Base-by-base conservation (phyloP, 2,113 vertebrate genomes). In the Mormyrus lacerda region DNA sequence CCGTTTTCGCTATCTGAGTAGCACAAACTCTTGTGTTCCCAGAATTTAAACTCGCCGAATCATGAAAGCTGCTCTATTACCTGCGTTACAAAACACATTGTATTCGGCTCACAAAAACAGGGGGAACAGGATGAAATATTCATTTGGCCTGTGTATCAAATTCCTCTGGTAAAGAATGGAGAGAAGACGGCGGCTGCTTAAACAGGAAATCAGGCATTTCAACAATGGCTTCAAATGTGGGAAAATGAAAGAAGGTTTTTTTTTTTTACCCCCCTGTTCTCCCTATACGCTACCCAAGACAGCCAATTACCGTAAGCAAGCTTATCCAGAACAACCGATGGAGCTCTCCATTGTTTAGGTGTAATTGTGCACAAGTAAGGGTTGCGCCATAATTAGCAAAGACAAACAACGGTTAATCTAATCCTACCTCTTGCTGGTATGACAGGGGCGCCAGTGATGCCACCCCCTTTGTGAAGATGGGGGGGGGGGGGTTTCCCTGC, bases 101-200 rank as follows among this genome's bases (percentile, higher is more conserved):
- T 85, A 27, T n/a, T 85, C 35, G 2, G 31, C 35, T n/a, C 83
- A 50, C 83, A 85, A 85, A 85, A 50, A 85, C 73, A 79, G 73
- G 35, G 73, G 73, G 35, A 44, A 31, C 19, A 85, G 83, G 44
- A 85, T 85, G 44, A 47, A 50, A 85, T 85, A 85, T 85, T 85
- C 83, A 85, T 85, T 47, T 50, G 44, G 83, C 47, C n/a, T n/a
- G 24, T 85, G 44, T 85, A 85, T 85, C 83, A 85, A 48, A 85
- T 47, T 48, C 83, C 83, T 47, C 15, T 50, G 83, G 45, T 24
- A n/a, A 85, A 48, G 83, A 50, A 50, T 79, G 35, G 35, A 79
- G 31, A 79, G 31, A 27, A 50, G 44, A 48, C n/a, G 83, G 44
- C 13, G 47, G 44, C n/a, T 13, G 4, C 6, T 85, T 85, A 31